Evolutionary conservation across 2,888 invertebrate species (phyloP).

Genomic region (Biston stratarius): DNA sequence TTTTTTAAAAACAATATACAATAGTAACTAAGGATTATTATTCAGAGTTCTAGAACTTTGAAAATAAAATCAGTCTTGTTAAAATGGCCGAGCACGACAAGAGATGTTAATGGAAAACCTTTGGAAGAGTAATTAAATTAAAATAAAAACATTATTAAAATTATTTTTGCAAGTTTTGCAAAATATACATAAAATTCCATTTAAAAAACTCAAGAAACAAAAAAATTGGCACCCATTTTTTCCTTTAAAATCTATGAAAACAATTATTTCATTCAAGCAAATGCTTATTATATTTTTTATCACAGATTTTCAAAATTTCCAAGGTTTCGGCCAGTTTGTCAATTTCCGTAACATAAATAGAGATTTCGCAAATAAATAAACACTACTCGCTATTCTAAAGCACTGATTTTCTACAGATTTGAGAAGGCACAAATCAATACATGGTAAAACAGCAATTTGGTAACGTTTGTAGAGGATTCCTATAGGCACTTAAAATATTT

Average conservation of each 20-base stretch:
- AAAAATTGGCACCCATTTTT: constrained; percentile 71
- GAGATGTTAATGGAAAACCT: constrained; percentile 70
- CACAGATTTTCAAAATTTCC: constrained; percentile 71
- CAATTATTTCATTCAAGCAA: constrained; percentile 51
- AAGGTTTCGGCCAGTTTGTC: constrained; percentile 57
- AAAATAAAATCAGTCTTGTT: constrained; percentile 87
- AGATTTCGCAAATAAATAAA: constrained; percentile 58
- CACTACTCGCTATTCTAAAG: constrained; percentile 50
- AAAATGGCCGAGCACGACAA: constrained; percentile 83
- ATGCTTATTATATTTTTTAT: constrained; percentile 58
- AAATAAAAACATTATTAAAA: constrained; percentile 63
- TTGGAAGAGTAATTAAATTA: constrained; percentile 64
- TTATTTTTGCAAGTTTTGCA: constrained; percentile 62
- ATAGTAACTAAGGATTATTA: constrained; percentile 81
- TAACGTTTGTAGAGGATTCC: constrained; percentile 66
- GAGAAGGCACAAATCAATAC: constrained; percentile 65
- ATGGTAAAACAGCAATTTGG: constrained; percentile 63
- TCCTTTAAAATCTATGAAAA: constrained; percentile 47
- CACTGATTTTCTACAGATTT: constrained; percentile 52
- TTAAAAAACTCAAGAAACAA: constrained; percentile 63
- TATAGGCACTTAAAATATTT: constrained; percentile 41
- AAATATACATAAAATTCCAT: constrained; percentile 69
- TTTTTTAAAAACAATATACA: constrained; percentile 83
- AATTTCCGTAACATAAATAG: constrained; percentile 53
- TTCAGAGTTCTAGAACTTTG: constrained; percentile 78